Conservation (phyloP, 2,113 vertebrate genomes). For the Tympanuchus pallidicinctus region DNA sequence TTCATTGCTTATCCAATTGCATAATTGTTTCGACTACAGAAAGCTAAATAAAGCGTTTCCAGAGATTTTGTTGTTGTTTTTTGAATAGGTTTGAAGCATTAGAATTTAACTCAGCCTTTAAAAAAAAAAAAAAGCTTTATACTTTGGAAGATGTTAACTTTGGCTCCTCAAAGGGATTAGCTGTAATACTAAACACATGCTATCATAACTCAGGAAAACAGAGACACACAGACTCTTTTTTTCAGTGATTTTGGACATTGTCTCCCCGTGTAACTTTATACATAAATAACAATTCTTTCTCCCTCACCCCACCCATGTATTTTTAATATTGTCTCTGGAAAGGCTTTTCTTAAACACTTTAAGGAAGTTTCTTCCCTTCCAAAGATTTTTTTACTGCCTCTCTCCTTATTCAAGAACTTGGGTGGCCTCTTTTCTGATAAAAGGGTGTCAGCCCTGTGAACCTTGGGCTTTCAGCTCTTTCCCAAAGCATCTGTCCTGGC, state of each 20-base stretch:
- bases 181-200: constrained; percentile 63
- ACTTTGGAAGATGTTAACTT: constrained; percentile 58
- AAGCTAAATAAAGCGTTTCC: not conserved
- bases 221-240: constrained; percentile 41
- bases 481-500: constrained; percentile 33
- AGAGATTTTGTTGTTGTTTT: not conserved
- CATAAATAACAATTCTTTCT: constrained; percentile 65
- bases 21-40: constrained; percentile 15
- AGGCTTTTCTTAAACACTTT: constrained; percentile 6
- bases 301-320: constrained; percentile 46
- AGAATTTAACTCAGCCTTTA: constrained; percentile 24
- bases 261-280: constrained; percentile 58
- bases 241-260: constrained; percentile 38
- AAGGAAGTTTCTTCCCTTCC: constrained; percentile 38
- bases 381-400: not conserved
- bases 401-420: constrained; percentile 8
- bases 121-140: not conserved
- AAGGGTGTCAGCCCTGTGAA: not conserved
- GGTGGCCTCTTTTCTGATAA: constrained; percentile 56
- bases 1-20: not conserved
- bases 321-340: constrained; percentile 56
- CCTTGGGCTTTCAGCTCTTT: constrained; percentile 26
- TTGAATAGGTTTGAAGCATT: not conserved
- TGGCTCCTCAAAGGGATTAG: constrained; percentile 45
- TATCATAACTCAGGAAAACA: constrained; percentile 53